Conservation (phyloP, 2,888 invertebrate species). For the Buathra laborator region DNA sequence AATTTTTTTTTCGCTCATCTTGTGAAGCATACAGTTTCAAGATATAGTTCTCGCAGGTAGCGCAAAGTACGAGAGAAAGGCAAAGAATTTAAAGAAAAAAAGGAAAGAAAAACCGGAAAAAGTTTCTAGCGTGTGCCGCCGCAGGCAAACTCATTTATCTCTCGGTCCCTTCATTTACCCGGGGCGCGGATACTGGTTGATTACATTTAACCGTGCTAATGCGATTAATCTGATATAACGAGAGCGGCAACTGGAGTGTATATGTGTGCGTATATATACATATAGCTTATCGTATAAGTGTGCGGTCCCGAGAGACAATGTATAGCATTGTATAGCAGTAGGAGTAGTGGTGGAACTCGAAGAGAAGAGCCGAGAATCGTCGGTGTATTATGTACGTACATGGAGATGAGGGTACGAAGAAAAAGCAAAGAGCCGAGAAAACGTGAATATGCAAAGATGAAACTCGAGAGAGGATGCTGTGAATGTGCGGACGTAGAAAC, state of each 20-base stretch:
- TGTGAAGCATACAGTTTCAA: not conserved
- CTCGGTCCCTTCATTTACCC: slow-evolving; percentile 15
- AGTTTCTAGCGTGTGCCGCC: slow-evolving; percentile 5
- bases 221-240: slow-evolving; percentile 44
- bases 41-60: not conserved
- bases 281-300: slow-evolving; percentile 15
- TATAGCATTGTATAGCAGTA: not conserved
- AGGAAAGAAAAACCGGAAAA: not conserved
- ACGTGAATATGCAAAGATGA: not conserved
- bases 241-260: not conserved
- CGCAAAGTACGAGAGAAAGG: not conserved
- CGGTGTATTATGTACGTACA: slow-evolving; percentile 17
- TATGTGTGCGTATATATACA: not conserved
- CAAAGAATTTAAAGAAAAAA: not conserved
- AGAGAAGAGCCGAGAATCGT: not conserved
- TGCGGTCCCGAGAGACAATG: not conserved
- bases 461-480: not conserved
- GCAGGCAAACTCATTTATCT: slow-evolving; percentile 35
- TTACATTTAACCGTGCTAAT: slow-evolving; percentile 35
- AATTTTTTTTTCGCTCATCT: not conserved
- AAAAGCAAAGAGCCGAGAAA: not conserved
- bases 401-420: slow-evolving; percentile 15
- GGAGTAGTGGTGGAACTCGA: not conserved
- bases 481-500: not conserved
- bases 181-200: slow-evolving; percentile 30